A percentile compares a stretch with the other conserved stretches of the same genome.
Evolutionary conservation across 1,140 invertebrate species (phyloP).

Genomic region (Oreohelix idahoensis): DNA sequence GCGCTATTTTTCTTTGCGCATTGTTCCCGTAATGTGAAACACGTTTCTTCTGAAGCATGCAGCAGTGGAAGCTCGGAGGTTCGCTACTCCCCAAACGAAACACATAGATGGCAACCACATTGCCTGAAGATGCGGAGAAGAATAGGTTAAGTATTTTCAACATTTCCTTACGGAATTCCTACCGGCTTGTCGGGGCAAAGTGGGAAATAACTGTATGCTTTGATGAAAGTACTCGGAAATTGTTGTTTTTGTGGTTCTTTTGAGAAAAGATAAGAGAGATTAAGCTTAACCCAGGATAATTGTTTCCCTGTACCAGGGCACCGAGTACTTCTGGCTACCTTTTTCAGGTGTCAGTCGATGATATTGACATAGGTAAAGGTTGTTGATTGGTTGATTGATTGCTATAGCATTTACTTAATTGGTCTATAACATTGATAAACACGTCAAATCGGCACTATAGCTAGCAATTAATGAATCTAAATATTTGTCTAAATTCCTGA

Average conservation of each 20-base stretch:
- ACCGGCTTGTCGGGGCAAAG: background rate
- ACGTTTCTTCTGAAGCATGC: constrained; percentile 18
- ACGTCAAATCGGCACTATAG: too few relatives aligned
- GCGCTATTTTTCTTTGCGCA: constrained; percentile 29
- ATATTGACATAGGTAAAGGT: too few relatives aligned
- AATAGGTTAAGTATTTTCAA: constrained; percentile 28
- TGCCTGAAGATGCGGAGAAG: background rate
- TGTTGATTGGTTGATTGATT: too few relatives aligned
- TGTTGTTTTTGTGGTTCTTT: constrained; percentile 15
- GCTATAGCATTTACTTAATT: too few relatives aligned
- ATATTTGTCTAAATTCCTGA: too few relatives aligned
- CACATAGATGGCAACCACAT: constrained; percentile 27
- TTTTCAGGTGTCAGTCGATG: too few relatives aligned
- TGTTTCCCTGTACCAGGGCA: background rate
- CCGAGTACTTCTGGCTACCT: background rate
- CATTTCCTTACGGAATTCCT: constrained; percentile 18
- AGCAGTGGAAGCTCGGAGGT: background rate
- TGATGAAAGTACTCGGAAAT: constrained; percentile 28
- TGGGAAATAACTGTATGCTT: constrained; percentile 34
- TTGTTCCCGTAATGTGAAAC: constrained; percentile 31
- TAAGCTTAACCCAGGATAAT: background rate
- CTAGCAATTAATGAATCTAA: too few relatives aligned
- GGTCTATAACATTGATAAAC: too few relatives aligned
- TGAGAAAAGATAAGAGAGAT: background rate
- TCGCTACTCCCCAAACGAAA: constrained; percentile 36